Evolutionary conservation across 2,888 invertebrate genomes (phyloP), one percentile per base, ranked within the genome.

Genomic region (Bembecia ichneumoniformis): DNA sequence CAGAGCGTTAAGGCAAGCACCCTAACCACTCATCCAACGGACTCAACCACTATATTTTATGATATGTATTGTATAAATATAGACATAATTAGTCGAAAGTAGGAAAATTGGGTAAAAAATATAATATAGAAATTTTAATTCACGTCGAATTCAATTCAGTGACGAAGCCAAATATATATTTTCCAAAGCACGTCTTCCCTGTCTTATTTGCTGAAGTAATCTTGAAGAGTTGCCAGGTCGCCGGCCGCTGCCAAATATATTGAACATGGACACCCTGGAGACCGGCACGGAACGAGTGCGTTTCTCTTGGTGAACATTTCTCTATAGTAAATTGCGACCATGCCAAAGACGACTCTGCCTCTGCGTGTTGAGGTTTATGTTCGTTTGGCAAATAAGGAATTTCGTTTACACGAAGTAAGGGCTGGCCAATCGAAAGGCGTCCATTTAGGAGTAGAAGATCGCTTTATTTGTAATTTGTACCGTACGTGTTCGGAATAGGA

Each of bases 121-220:
- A n/a, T n/a, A n/a, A n/a, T n/a, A n/a, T n/a, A n/a, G n/a, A n/a
- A n/a, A n/a, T n/a, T n/a, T n/a, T n/a, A 17, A 17, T 28, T 20
- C 5, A 20, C 20, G 11, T 36, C 11, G 36, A 40, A 40, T 40
- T 13, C 5, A 40, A 40, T 14, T 40, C 63, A 65, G 58, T 60
- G 66, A 58, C 63, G 68, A 74, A 72, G 74, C 62, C 59, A 64
- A 58, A 54, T 66, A 75, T 75, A 69, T 66, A 62, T 59, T 58
- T 72, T 74, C 71, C 74, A 62, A 57, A 58, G 67, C 77, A 80
- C 75, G 80, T 78, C 71, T 66, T 28, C 52, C 58, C 58, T 62
- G 60, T 69, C 71, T 65, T 75, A 76, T 79, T 80, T 71, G 77
- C 77, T 78, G 80, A 79, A 74, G 74, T 78, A 77, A 80, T 79